Base-by-base conservation (phyloP, 2,113 vertebrate genomes). In the Lonchura striata region DNA sequence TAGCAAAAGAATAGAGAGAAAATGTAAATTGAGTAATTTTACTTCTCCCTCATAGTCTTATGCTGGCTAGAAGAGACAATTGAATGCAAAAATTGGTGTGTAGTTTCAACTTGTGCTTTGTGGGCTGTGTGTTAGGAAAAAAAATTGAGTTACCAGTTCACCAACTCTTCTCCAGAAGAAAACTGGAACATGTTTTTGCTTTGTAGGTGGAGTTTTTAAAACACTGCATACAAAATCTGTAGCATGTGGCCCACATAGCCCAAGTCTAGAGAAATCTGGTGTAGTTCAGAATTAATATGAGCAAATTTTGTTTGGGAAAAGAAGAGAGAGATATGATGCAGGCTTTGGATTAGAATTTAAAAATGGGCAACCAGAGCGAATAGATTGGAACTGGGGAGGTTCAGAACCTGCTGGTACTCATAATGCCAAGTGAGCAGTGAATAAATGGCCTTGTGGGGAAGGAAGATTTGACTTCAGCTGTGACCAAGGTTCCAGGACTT, bases 351-450 rank as follows among this genome's bases (percentile, higher is more conserved):
- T 44, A 47, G 42, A 15, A 8, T 44, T 88, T 89, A 12, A 65
- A 83, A 74, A 53, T 9, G 30, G 33, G 10, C 37, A 25, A 0
- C 39, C 21, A 16, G 49, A 88, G 27, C 0, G 2, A 24, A 64
- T 46, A 31, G 35, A 12, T 27, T 50, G 57, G 61, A 54, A 69
- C 8, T 0, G 3, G 17, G 74, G 69, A n/a, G 13, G 30, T 56
- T 75, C 2, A 6, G 39, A 56, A 30, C 42, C 37, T 0, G 0
- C 22, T 30, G 17, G 50, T 44, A 14, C 44, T 44, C 0, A 0
- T 13, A 18, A 42, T 39, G 31, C 57, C 59, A 50, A 68, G n/a
- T 0, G 0, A 47, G 42, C 42, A 25, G 57, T 47, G 74, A 35
- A 35, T 57, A 31, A 81, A 53, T 31, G n/a, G 8, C n/a, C 15